phyloP scores from a whole-genome alignment of 2,888 invertebrate genomes.

The Spatulosminthurus flaviceps region DNA sequence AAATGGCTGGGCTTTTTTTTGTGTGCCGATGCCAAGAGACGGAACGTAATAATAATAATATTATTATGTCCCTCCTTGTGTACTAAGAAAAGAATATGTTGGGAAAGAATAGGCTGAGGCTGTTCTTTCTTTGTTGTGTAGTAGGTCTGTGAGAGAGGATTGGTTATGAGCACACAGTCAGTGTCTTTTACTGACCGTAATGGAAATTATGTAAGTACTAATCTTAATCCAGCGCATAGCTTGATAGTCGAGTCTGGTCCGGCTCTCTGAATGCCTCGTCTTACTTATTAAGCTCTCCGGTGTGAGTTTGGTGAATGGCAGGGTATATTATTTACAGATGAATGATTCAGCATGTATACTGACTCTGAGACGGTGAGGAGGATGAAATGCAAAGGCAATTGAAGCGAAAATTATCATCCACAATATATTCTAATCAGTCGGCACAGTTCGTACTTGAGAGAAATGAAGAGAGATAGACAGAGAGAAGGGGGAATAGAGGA shows the following conservation, averaged over 20 bases:
- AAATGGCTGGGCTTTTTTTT: conserved; percentile 2
- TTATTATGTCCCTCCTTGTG: conserved; percentile 2
- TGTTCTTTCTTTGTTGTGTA: not conserved
- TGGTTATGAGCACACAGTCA: not conserved
- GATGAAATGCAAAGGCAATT: conserved; percentile 50
- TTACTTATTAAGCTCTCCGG: too few species aligned
- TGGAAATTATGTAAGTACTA: conserved; percentile 41
- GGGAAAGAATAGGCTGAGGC: not conserved
- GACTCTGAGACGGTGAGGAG: conserved; percentile 34
- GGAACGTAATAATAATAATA: conserved; percentile 25
- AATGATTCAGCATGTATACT: conserved; percentile 53
- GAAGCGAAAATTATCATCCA: conserved; percentile 57
- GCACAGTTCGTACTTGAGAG: conserved; percentile 46
- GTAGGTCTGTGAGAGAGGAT: too few species aligned
- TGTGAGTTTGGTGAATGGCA: conserved; percentile 1
- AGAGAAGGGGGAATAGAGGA: conserved; percentile 22
- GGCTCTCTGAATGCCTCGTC: conserved; percentile 9
- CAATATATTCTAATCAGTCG: conserved; percentile 57
- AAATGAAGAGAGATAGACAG: conserved; percentile 34
- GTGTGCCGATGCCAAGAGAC: not conserved
- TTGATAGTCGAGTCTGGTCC: conserved; percentile 13
- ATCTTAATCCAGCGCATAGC: not conserved
- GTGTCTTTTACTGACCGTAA: conserved; percentile 21
- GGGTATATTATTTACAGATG: conserved; percentile 44
- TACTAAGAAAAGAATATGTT: conserved; percentile 21